Percentiles rank a stretch among this genome's conserved stretches.
phyloP scores from a whole-genome alignment of 2,113 vertebrate genomes.

The Anhinga anhinga region DNA sequence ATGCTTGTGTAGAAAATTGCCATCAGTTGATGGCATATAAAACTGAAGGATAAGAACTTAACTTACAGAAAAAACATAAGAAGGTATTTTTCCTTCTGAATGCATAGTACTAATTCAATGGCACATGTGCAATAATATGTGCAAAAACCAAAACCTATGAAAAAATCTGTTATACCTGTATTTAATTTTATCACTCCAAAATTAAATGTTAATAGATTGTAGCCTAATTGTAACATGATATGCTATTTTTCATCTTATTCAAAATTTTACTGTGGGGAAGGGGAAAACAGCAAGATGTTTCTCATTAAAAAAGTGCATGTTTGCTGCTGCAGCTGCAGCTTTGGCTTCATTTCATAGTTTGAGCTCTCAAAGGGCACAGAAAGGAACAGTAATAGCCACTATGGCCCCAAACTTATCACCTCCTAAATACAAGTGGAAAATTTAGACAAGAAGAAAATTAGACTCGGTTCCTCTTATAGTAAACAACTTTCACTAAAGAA shows the following conservation, averaged over 20 bases:
- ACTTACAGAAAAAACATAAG: neutral
- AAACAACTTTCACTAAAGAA: neutral
- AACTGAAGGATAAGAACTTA: neutral
- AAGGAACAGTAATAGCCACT: slow-evolving; percentile 13
- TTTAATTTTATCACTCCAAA: neutral
- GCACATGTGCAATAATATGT: neutral
- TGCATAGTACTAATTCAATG: neutral
- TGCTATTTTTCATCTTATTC: neutral
- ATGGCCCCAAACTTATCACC: slow-evolving; percentile 38
- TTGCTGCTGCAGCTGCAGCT: slow-evolving; percentile 58
- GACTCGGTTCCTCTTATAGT: neutral
- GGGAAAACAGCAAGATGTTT: slow-evolving; percentile 46
- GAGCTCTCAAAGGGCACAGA: slow-evolving; percentile 30
- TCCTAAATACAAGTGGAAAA: slow-evolving; percentile 37
- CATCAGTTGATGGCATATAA: neutral
- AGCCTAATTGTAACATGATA: neutral
- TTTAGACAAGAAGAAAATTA: slow-evolving; percentile 9
- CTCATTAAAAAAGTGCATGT: slow-evolving; percentile 12
- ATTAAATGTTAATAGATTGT: neutral
- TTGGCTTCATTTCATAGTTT: slow-evolving; percentile 30
- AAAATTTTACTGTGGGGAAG: neutral
- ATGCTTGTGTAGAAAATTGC: neutral
- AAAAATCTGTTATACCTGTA: neutral
- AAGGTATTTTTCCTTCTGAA: neutral
- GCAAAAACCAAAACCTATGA: neutral